Evolutionary conservation across 2,113 vertebrate species (phyloP), one percentile per base, ranked within the genome.

Genomic region (Myrmecobius fasciatus): DNA sequence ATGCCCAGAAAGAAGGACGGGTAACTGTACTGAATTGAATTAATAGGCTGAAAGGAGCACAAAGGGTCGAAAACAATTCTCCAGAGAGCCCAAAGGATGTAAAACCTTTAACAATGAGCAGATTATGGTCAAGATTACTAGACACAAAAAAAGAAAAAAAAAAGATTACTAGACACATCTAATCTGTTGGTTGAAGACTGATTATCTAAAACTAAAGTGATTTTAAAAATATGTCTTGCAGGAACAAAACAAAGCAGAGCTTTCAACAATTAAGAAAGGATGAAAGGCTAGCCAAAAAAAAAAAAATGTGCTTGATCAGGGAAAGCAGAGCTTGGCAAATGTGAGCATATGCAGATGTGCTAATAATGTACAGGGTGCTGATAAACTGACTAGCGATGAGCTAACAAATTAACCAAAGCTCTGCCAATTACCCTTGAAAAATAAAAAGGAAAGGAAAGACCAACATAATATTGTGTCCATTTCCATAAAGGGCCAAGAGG

Each of bases 361-460:
- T 60, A 95, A 88, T 25, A 53, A 31, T 91, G 26, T 95, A 7
- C 75, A 24, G 17, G 36, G 14, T 67, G 31, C 31, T 20, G 83
- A 92, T 28, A 94, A 31, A 91, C 93, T 25, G 22, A 95, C 54
- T 49, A 75, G 7, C 11, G 4, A 24, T 52, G 75, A 54, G 36
- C 7, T n/a, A 14, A 83, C 53, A 95, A 89, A 93, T 67, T 83
- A 93, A 47, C 91, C 46, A 92, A 96, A 91, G 54, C 26, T 93
- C 54, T 93, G 53, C 43, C 54, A 89, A 75, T 75, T 51, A 47
- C 60, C 36, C 95, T 22, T 48, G 91, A 52, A 95, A 94, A 67
- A 53, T 91, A 31, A 92, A 93, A 83, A 94, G 43, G 36, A 93
- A 47, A 92, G 53, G 25, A 91, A 93, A 95, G 47, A 5, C 2